Base-by-base conservation (phyloP, 2,888 invertebrate species). In the Campaea margaritaria region DNA sequence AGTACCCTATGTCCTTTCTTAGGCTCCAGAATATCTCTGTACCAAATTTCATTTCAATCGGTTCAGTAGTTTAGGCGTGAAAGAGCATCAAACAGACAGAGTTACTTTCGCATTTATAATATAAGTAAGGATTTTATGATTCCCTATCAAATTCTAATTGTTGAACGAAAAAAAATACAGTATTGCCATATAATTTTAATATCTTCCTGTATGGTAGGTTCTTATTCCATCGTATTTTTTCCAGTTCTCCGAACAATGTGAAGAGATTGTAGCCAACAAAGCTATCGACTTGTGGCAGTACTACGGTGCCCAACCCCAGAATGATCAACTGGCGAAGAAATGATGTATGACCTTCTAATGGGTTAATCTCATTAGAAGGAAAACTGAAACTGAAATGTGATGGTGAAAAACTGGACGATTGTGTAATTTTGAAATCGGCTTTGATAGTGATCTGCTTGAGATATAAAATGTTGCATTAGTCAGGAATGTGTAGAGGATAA, bases 261-360 rank as follows among this genome's bases (percentile, higher is more conserved):
- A 96, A 67, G 97, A 97, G 80, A 94, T 96, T 2, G 95, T 97
- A 62, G 96, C 96, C 0, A 97, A 96, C 78, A 96, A 97, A 86
- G 96, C 97, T 0, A 96, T 97, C 7, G 97, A 97, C 74, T 92
- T 96, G 70, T 97, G 97, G 96, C 96, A 96, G 79, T 95, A 96
- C 78, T 95, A 96, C 81, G 96, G 96, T 57, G 95, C 90, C 1
- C 91, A 89, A 58, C 90, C 92, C 0, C 92, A 91, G 60, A 89
- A 76, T 53, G 92, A 92, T 55, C 87, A 83, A 51, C 74, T 91
- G 2, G 87, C 86, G 34, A 92, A 92, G 76, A 92, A 91, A 91
- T 92, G 92, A 92, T 91, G 91, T 79, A 91, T 91, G 91, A 91
- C 91, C 87, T 91, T 91, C 91, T 91, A 91, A 91, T 91, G 91